Conservation (phyloP, 2,113 vertebrate genomes). For the Odobenus rosmarus region DNA sequence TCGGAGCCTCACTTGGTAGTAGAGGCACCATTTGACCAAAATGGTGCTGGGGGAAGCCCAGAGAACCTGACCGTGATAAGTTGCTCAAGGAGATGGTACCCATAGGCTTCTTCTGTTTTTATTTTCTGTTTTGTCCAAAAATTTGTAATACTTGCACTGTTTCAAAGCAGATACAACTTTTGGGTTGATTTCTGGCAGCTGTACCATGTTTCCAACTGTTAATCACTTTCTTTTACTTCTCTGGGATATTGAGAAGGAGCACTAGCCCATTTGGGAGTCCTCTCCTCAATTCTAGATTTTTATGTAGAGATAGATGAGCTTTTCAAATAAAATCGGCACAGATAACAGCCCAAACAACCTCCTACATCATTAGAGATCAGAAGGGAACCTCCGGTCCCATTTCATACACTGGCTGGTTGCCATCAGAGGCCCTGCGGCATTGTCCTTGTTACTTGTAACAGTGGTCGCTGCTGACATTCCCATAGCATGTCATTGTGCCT, state of each 20-base stretch:
- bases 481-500: neutral
- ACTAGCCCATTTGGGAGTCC: too few relatives aligned
- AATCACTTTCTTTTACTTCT: neutral
- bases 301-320: neutral
- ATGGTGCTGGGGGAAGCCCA: neutral
- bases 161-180: slow-evolving; percentile 11
- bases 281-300: neutral
- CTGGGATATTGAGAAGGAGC: neutral
- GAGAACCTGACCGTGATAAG: neutral
- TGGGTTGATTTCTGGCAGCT: neutral
- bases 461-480: neutral
- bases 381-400: neutral
- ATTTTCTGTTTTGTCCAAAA: neutral
- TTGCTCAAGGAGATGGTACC: neutral
- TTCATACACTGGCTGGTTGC: neutral
- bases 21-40: neutral
- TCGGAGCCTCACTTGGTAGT: neutral
- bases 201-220: neutral
- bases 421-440: neutral
- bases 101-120: neutral
- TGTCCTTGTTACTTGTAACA: neutral
- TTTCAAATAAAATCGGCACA: neutral
- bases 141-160: neutral
- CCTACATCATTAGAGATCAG: neutral
- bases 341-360: neutral